phyloP scores from a whole-genome alignment of 1,140 invertebrate species.

The Cyrtorhinus lividipennis region DNA sequence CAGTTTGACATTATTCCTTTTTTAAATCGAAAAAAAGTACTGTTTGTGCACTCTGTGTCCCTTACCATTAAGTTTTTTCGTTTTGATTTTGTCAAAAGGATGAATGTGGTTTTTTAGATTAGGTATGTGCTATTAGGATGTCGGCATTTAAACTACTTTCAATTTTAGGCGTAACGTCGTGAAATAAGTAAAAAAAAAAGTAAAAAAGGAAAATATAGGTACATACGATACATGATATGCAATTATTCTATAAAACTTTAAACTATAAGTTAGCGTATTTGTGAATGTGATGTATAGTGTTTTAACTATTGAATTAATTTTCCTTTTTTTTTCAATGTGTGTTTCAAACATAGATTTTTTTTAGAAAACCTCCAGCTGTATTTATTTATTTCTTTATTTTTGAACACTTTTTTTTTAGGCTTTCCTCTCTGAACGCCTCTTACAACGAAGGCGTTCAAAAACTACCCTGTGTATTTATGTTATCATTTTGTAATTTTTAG shows the following conservation, averaged over 20 bases:
- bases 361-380: constrained; percentile 18
- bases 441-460: not conserved
- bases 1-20: not conserved
- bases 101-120: constrained; percentile 16
- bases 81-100: constrained; percentile 20
- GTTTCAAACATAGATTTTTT: constrained; percentile 20
- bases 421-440: constrained; percentile 10
- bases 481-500: constrained; percentile 16
- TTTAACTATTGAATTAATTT: constrained; percentile 19
- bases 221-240: constrained; percentile 11
- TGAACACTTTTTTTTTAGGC: constrained; percentile 3
- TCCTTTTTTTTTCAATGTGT: constrained; percentile 23
- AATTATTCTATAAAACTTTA: constrained; percentile 14
- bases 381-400: constrained; percentile 15
- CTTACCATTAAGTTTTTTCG: constrained; percentile 12
- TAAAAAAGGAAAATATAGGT: too few relatives aligned
- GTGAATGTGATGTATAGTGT: constrained; percentile 25
- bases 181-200: constrained; percentile 12
- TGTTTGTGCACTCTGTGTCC: constrained; percentile 19
- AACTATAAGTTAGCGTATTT: constrained; percentile 21
- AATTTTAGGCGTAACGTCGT: constrained; percentile 13
- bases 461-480: constrained; percentile 20
- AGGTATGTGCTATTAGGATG: constrained; percentile 10
- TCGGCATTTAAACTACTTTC: constrained; percentile 14
- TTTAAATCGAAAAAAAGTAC: constrained; percentile 5